Evolutionary conservation across 2,888 invertebrate species (phyloP), one percentile per base, ranked within the genome.

Genomic region (Coecobrya sp.): DNA sequence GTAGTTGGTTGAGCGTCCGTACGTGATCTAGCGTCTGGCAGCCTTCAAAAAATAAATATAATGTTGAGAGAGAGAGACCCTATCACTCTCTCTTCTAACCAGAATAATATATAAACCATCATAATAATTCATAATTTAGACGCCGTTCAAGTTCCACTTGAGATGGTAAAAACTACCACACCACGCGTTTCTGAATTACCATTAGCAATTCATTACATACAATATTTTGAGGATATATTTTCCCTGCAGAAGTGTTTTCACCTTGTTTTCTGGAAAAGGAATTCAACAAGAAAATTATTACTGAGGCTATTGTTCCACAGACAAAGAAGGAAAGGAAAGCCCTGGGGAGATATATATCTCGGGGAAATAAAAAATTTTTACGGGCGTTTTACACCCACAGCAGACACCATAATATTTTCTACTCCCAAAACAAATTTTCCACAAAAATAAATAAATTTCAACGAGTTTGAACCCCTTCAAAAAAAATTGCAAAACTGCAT

Each of bases 201-300:
- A 73, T 65, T 73, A 45, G 73, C 73, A 73, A 73, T 73, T 73
- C 73, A 73, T 73, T 73, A 73, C 73, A 73, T 73, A 42, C 73
- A 73, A 42, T 73, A 73, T 42, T 27, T 65, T 65, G 25, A 1
- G 5, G 4, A 4, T 25, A 22, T n/a, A 36, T 36, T 36, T 36
- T 16, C 22, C n/a, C 3, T 59, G 8, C 22, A 19, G 59, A 19
- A 59, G 59, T 16, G 19, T 30, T 68, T 68, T 25, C 5, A 68
- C 22, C 27, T 68, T n/a, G 8, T 30, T 68, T 30, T 68, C 68
- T 68, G 8, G 22, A n/a, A n/a, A n/a, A n/a, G n/a, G n/a, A n/a
- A n/a, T n/a, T n/a, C n/a, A n/a, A n/a, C n/a, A n/a, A n/a, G n/a
- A n/a, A n/a, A n/a, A n/a, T n/a, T n/a, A n/a, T n/a, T n/a, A n/a